Percentiles rank a stretch among this genome's conserved stretches.
These are phyloP conservation scores for Talpa occidentalis DNA, from an alignment of 2,113 vertebrate species.

Conservation along the genomic window DNA sequence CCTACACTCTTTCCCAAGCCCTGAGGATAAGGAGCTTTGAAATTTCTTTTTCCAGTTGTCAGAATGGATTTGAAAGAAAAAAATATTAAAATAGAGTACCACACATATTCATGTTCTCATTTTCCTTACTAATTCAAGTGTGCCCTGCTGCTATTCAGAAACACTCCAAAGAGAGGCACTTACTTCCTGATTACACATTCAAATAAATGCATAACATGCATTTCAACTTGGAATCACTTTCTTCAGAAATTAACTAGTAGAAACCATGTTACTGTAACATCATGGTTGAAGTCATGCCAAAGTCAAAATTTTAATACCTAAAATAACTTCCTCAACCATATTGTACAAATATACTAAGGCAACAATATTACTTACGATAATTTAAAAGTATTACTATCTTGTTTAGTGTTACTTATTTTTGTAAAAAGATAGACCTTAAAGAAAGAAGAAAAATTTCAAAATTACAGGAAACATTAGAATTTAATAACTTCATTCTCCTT, in stretches of 20 bases:
- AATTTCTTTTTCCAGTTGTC: slow-evolving; percentile 65
- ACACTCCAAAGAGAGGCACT: slow-evolving; percentile 78
- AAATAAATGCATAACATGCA: slow-evolving; percentile 81
- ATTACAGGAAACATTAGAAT: slow-evolving; percentile 57
- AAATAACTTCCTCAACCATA: slow-evolving; percentile 42
- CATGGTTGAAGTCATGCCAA: slow-evolving; percentile 63
- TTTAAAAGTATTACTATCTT: slow-evolving; percentile 33
- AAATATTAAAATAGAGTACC: slow-evolving; percentile 67
- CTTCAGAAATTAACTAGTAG: slow-evolving; percentile 76
- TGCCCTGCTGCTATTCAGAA: slow-evolving; percentile 79
- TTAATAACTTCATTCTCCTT: slow-evolving; percentile 61
- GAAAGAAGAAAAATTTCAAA: slow-evolving; percentile 47
- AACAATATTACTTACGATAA: slow-evolving; percentile 38
- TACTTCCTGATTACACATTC: slow-evolving; percentile 81
- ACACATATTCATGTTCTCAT: slow-evolving; percentile 80
- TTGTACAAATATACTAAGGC: slow-evolving; percentile 37
- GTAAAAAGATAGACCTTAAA: slow-evolving; percentile 7
- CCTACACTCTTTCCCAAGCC: neutral
- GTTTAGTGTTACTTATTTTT: slow-evolving; percentile 44
- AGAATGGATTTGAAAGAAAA: neutral
- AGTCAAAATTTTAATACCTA: slow-evolving; percentile 63
- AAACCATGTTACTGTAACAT: slow-evolving; percentile 66
- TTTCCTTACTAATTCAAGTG: slow-evolving; percentile 81
- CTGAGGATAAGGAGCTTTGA: neutral
- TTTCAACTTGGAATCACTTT: slow-evolving; percentile 75